Base-by-base conservation (phyloP, 2,797 vertebrate species). In the Dermochelys coriacea region DNA sequence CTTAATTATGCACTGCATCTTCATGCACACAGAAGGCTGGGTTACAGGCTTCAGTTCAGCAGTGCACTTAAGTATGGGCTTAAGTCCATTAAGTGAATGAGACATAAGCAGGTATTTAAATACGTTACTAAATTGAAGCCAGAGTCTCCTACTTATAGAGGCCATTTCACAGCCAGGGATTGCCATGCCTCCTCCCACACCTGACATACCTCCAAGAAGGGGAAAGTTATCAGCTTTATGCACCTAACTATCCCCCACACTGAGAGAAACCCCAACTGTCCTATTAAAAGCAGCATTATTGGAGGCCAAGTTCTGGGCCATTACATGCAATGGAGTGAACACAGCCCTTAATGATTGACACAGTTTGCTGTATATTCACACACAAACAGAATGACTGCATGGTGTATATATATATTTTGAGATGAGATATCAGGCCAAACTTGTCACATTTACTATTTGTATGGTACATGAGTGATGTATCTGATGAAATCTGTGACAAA, bases 401-500 rank as follows among this genome's bases (percentile, higher is more conserved):
- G 78, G 27, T 59, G 27, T 59, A 54, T 74, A 23, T 84, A 25
- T 5, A 23, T 6, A 87, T 93, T 90, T 75, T 54, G 12, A 50
- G 12, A 68, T 93, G 85, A 90, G 87, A 95, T 90, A 90, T 23
- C 74, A 37, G 2, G 5, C 49, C 15, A 15, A n/a, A 8, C 34
- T 91, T 88, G 85, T 54, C 57, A 82, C 50, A 71, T 85, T 85
- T 83, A 82, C 88, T 95, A 41, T 25, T 91, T 19, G 84, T 50
- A 87, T 80, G 82, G 77, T 84, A 57, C 9, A 12, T n/a, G 77
- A 84, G 78, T 19, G 61, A 61, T 18, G 11, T 71, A 41, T 71
- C n/a, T 71, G 21, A 41, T 37, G 64, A n/a, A 93, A 89, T 93
- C 95, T 95, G 75, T 86, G 81, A 81, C 37, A 41, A 75, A 7